Conservation (phyloP, 1,140 invertebrate genomes). For the Tetraneura akinire region DNA sequence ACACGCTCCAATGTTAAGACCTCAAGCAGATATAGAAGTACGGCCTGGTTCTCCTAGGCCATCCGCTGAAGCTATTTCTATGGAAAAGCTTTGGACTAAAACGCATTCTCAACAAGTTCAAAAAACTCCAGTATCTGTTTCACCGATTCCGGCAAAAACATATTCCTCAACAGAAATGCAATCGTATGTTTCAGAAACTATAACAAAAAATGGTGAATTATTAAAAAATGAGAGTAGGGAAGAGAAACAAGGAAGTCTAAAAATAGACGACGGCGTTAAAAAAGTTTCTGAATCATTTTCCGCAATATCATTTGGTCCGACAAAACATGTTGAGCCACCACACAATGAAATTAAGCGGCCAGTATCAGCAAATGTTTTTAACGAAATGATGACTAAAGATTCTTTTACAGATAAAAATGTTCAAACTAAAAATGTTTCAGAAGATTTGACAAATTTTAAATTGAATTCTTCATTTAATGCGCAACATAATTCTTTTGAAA, state of each 20-base stretch:
- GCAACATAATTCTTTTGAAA: neutral
- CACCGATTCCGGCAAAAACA: conserved; percentile 28
- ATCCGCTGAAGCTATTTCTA: conserved; percentile 64
- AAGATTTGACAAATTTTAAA: neutral
- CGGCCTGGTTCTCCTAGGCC: conserved; percentile 60
- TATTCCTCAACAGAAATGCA: conserved; percentile 22
- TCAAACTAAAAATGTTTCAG: neutral
- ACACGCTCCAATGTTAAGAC: conserved; percentile 58
- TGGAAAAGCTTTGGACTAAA: conserved; percentile 66
- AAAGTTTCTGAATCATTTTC: conserved; percentile 13
- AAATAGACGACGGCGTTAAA: conserved; percentile 14
- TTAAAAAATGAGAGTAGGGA: conserved; percentile 18
- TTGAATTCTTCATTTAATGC: neutral
- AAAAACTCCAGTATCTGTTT: neutral
- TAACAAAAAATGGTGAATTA: conserved; percentile 8
- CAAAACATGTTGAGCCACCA: conserved; percentile 30
- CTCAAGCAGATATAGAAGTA: conserved; percentile 56
- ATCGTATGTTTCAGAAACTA: conserved; percentile 8
- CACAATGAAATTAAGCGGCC: conserved; percentile 13
- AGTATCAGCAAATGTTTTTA: neutral
- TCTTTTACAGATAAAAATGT: neutral
- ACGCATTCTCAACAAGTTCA: neutral
- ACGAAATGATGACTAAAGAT: neutral
- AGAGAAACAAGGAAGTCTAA: conserved; percentile 12
- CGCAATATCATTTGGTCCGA: neutral